A percentile compares a stretch with the other conserved stretches of the same genome.
Conservation (phyloP, 2,113 vertebrate species). For the Notothenia rossii region DNA sequence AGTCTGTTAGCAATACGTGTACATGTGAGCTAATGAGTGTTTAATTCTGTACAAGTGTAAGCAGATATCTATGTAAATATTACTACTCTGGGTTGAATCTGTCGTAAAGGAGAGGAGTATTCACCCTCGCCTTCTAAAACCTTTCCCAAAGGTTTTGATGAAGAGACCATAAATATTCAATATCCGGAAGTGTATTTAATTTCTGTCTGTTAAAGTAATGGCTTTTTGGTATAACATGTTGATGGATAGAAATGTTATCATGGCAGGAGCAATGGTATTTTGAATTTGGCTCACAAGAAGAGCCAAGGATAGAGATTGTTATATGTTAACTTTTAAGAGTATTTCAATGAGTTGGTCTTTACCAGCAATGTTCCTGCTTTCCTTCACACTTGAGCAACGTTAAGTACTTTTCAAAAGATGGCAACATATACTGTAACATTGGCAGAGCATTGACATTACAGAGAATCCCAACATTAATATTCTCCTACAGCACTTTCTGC, state of each 20-base stretch:
- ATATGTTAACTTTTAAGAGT: no score
- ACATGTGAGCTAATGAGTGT: slow-evolving; percentile 8
- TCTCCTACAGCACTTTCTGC: slow-evolving; percentile 1
- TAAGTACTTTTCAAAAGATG: not conserved
- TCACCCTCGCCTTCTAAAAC: not conserved
- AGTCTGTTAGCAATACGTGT: slow-evolving; percentile 2
- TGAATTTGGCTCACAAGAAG: not conserved
- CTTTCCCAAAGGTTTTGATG: not conserved
- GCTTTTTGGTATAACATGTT: not conserved
- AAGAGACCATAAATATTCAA: not conserved
- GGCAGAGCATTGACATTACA: not conserved
- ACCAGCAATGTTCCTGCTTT: not conserved
- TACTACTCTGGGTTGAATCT: not conserved
- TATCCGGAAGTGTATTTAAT: not conserved
- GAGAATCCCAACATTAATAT: not conserved
- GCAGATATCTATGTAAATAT: not conserved
- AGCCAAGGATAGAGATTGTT: not conserved
- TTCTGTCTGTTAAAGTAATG: not conserved
- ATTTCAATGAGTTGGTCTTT: not conserved
- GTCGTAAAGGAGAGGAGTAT: not conserved
- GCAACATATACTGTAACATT: not conserved
- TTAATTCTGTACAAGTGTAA: not conserved
- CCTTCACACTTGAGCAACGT: not conserved
- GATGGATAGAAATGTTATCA: not conserved
- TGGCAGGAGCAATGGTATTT: not conserved